Base-by-base conservation (phyloP, 2,797 vertebrate genomes). In the Enteromius viviparus region DNA sequence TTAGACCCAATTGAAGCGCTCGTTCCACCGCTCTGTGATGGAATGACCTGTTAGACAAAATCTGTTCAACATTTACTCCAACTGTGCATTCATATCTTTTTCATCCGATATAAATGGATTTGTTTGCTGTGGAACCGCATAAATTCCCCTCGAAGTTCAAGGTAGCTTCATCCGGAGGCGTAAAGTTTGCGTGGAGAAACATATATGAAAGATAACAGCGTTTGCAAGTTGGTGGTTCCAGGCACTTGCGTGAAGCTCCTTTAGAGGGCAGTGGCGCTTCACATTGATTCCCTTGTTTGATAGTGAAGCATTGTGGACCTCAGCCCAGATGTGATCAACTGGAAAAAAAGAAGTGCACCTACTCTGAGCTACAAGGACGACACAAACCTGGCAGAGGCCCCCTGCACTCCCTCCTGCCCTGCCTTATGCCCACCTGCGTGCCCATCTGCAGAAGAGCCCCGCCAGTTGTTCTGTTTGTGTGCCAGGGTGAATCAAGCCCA, bases 381-480 rank as follows among this genome's bases (percentile, higher is more conserved):
- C 92, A 94, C 89, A 92, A 93, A 92, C 89, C 92, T 94, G 94
- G 93, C 94, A 93, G 82, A 88, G 83, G 71, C 74, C 86, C 77
- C 77, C 76, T 32, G 64, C 70, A 21, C 84, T 79, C 81, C 84
- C 80, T 85, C 77, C 88, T 84, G 88, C 21, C 53, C 82, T 88
- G 77, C 87, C 78, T 81, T 76, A 80, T 91, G 89, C 89, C 93
- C 94, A 95, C 94, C 94, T 95, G 94, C 91, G 91, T 93, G 92
- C 93, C 94, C 94, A 94, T 95, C 94, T 95, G 94, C 89, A 89
- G 86, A 88, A 87, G 86, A 90, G 89, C 91, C 88, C 88, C 75
- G 89, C 92, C 94, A 95, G 94, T 94, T 95, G 93, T 94, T 94
- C 89, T 92, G 92, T 90, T 91, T 86, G 86, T 88, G 88, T 92